Conservation (phyloP, 1,140 invertebrate species). For the Bombus superbus region DNA sequence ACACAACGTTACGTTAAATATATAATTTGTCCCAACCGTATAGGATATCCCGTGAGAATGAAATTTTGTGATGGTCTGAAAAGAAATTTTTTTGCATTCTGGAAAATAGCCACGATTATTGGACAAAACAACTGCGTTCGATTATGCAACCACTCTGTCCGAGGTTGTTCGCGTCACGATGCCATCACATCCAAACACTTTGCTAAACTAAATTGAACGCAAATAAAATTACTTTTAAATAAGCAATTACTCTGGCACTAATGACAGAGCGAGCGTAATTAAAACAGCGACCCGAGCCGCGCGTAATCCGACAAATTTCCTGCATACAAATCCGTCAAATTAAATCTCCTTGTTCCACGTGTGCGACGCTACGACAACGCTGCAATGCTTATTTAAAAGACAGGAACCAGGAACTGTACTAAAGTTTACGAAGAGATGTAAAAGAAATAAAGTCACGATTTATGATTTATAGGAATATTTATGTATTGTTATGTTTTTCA, state of each 20-base stretch:
- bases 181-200: neutral
- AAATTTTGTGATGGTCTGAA: too few species aligned
- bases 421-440: neutral
- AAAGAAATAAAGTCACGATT: neutral
- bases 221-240: constrained; percentile 41
- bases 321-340: constrained; percentile 19
- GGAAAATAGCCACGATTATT: neutral
- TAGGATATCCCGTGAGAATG: too few species aligned
- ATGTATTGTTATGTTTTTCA: too few species aligned
- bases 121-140: neutral
- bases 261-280: constrained; percentile 25
- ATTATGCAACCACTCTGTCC: neutral
- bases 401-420: neutral
- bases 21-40: too few species aligned
- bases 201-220: constrained; percentile 23
- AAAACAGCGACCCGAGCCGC: constrained; percentile 1
- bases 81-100: too few species aligned
- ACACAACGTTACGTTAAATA: too few species aligned
- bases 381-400: neutral
- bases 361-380: neutral
- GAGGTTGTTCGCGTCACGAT: neutral
- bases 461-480: too few species aligned
- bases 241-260: constrained; percentile 35
- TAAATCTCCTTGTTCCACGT: neutral
- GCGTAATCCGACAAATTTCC: constrained; percentile 34